Conservation (phyloP, 2,113 vertebrate genomes). For the Cromileptes altivelis region DNA sequence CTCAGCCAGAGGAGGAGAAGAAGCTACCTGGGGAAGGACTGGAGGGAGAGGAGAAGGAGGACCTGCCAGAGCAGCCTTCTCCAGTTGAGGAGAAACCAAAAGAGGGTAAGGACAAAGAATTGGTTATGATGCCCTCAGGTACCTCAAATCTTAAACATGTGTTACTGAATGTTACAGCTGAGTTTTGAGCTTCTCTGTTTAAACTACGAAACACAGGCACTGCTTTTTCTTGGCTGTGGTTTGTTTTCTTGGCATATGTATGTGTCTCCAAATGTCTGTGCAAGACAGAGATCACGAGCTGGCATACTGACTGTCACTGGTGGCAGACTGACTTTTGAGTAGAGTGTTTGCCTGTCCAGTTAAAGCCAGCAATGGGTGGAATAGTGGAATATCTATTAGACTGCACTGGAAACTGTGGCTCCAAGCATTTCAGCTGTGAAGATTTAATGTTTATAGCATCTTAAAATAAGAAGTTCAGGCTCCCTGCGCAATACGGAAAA, state of each 20-base stretch:
- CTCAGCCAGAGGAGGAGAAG: constrained; percentile 51
- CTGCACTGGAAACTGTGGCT: background rate
- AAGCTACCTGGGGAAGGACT: constrained; percentile 18
- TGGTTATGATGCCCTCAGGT: background rate
- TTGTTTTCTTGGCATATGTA: constrained; percentile 7
- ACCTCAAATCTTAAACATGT: background rate
- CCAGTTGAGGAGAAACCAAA: constrained; percentile 73
- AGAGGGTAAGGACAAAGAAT: constrained; percentile 66
- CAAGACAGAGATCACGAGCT: background rate
- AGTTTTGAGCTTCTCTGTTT: background rate
- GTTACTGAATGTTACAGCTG: background rate
- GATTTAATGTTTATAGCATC: too few species aligned
- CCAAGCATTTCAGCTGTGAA: background rate
- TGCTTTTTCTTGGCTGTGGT: background rate
- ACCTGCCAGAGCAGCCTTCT: constrained; percentile 80
- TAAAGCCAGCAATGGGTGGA: background rate
- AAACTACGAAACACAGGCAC: background rate
- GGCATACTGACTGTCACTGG: background rate
- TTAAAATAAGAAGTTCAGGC: too few species aligned
- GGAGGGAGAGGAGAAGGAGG: constrained; percentile 79
- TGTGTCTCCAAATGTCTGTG: constrained; percentile 6
- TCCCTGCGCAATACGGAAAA: too few species aligned
- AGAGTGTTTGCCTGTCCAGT: background rate
- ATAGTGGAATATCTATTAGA: background rate
- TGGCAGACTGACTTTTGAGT: background rate